These are phyloP conservation scores for Monochamus alternatus DNA, from an alignment of 2,888 invertebrate genomes.

Conservation along the genomic window DNA sequence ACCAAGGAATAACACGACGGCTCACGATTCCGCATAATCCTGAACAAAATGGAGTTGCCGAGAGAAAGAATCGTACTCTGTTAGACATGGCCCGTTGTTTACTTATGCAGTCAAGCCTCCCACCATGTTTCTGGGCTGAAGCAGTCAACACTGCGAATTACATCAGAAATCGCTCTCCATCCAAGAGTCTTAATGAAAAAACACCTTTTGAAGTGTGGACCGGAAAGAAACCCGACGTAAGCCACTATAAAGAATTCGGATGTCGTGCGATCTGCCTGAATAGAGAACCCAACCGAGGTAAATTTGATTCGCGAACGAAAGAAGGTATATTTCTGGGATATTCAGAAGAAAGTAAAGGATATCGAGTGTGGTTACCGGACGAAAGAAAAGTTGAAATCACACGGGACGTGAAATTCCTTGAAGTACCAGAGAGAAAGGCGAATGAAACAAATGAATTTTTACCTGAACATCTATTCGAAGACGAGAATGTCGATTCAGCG, in stretches of 20 bases:
- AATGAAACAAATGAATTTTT: constrained; percentile 28
- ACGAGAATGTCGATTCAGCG: background rate
- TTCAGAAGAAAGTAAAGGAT: constrained; percentile 52
- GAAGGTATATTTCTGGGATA: constrained; percentile 44
- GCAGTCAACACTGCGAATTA: constrained; percentile 62
- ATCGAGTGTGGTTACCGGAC: constrained; percentile 49
- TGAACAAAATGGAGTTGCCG: constrained; percentile 48
- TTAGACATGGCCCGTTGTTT: constrained; percentile 31
- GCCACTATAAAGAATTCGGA: constrained; percentile 57
- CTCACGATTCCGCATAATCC: constrained; percentile 49
- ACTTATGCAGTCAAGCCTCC: constrained; percentile 56
- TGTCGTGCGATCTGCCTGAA: constrained; percentile 49
- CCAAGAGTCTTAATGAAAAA: constrained; percentile 48
- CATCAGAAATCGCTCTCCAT: constrained; percentile 59
- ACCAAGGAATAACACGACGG: constrained; percentile 46
- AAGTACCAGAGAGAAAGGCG: constrained; percentile 22
- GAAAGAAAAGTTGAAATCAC: constrained; percentile 44
- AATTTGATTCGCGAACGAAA: constrained; percentile 53
- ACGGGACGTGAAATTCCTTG: constrained; percentile 51
- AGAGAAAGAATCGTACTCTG: constrained; percentile 35
- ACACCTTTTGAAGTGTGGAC: constrained; percentile 57
- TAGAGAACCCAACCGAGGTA: constrained; percentile 48
- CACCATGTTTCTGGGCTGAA: constrained; percentile 50
- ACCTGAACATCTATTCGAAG: constrained; percentile 10
- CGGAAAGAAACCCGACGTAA: constrained; percentile 52